Evolutionary conservation across 2,888 invertebrate species (phyloP).

Genomic region (Eristalis tenax): DNA sequence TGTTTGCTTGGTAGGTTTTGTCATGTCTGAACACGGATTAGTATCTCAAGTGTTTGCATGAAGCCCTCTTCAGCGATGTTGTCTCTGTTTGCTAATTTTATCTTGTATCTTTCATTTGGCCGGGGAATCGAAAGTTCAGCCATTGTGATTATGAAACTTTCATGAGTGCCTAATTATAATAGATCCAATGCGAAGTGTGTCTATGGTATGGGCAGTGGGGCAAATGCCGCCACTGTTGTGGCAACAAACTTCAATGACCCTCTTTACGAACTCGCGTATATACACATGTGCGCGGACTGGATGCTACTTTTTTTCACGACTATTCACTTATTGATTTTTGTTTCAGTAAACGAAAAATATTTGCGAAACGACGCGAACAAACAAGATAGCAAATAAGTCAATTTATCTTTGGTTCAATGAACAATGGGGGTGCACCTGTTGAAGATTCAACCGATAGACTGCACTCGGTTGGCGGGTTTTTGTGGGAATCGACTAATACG

Average conservation of each 20-base stretch:
- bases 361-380: constrained; percentile 51
- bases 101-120: neutral
- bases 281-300: neutral
- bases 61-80: neutral
- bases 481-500: constrained; percentile 55
- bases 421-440: constrained; percentile 62
- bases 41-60: neutral
- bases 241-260: constrained; percentile 66
- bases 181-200: constrained; percentile 1
- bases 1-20: neutral
- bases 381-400: constrained; percentile 54
- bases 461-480: constrained; percentile 22
- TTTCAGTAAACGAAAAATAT: constrained; percentile 41
- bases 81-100: neutral
- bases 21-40: neutral
- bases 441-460: constrained; percentile 42
- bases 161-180: constrained; percentile 10
- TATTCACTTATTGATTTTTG: constrained; percentile 39
- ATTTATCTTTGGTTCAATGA: constrained; percentile 51
- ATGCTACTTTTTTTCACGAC: neutral
- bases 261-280: constrained; percentile 3
- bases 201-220: constrained; percentile 4
- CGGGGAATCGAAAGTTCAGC: constrained; percentile 45
- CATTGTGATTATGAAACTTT: constrained; percentile 32
- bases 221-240: constrained; percentile 5